Evolutionary conservation across 2,888 invertebrate species (phyloP), one percentile per base, ranked within the genome.

Genomic region (Phortica magna): DNA sequence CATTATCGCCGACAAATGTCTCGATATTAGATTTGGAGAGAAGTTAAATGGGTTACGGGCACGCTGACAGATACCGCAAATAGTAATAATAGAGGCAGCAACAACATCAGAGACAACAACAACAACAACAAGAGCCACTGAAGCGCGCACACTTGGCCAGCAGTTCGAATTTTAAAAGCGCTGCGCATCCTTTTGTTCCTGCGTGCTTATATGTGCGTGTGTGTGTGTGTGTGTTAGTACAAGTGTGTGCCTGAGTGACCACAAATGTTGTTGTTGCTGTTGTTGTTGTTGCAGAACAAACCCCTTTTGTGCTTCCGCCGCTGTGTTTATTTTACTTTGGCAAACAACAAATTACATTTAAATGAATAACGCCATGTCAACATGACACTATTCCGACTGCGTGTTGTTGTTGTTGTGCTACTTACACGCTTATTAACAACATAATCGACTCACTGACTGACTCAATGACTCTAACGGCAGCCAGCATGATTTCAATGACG

Each of bases 21-120:
- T 85, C 86, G 82, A 86, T 84, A 86, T 86, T 86, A 83, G 83
- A 82, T 79, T 80, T 78, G 7, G 48, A 12, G 5, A 78, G 79
- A 81, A 85, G 83, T 85, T 87, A 85, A 87, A 87, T 85, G 85
- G 85, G 84, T 84, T 85, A 83, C 61, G 22, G 19, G 61, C 7
- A 48, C 48, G 48, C 14, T 14, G 59, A 59, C 65, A 65, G 12
- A 65, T 39, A 65, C 65, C 41, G 65, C 65, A 65, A 65, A 53
- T 53, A 65, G 12, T 31, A 39, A 39, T 14, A 22, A 6, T n/a
- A 12, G 10, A 10, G 61, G 2, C 19, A 17, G 3, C 17, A 17
- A 59, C 17, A 19, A 22, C n/a, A 59, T 59, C 7, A 7, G 17
- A 4, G 7, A 17, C n/a, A 59, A 55, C 17, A 19, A 1, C 19